Percentiles rank a stretch among this genome's conserved stretches.
These are phyloP conservation scores for Catotricha subobsoleta DNA, from an alignment of 2,888 invertebrate species.

Conservation along the genomic window DNA sequence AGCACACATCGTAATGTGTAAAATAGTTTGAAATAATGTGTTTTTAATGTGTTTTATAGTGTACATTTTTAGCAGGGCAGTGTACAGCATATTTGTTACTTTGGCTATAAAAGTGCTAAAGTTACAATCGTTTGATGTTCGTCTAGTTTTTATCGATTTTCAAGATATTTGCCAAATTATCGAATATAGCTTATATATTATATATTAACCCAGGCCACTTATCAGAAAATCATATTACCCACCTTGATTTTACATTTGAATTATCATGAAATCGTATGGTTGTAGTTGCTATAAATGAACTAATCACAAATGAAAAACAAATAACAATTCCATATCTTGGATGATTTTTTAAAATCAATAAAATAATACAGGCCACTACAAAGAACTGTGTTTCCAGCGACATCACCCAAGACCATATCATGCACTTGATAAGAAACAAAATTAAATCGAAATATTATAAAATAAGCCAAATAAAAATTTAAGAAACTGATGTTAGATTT, in stretches of 20 bases:
- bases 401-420: slow-evolving; percentile 66
- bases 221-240: too few species aligned
- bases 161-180: too few species aligned
- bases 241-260: slow-evolving; percentile 18
- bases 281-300: slow-evolving; percentile 33
- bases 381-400: slow-evolving; percentile 62
- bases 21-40: too few species aligned
- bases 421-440: slow-evolving; percentile 37
- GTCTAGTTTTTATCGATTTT: too few species aligned
- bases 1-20: too few species aligned
- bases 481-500: slow-evolving; percentile 10
- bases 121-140: too few species aligned
- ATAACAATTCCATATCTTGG: slow-evolving; percentile 21
- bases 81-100: too few species aligned
- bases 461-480: neutral
- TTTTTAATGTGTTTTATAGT: too few species aligned
- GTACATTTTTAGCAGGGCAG: too few species aligned
- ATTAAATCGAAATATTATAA: slow-evolving; percentile 2
- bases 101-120: too few species aligned
- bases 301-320: slow-evolving; percentile 26
- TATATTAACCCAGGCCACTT: too few species aligned
- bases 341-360: slow-evolving; percentile 37
- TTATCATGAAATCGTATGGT: slow-evolving; percentile 19
- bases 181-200: too few species aligned
- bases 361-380: slow-evolving; percentile 43